A percentile compares a stretch with the other conserved stretches of the same genome.
Evolutionary conservation across 2,888 invertebrate species (phyloP).

Genomic region (Amorpha juglandis): DNA sequence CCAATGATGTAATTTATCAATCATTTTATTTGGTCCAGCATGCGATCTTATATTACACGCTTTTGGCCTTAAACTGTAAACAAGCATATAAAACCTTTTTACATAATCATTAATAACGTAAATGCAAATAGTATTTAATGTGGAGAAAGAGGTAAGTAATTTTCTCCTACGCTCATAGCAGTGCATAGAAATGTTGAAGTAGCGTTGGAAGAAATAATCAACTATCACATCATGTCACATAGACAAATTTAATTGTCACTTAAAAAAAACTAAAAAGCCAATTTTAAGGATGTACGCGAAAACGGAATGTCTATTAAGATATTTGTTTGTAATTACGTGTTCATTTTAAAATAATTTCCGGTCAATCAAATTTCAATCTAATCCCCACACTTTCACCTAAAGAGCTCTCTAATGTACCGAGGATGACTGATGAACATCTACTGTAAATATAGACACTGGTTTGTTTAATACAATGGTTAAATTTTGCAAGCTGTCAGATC

Average conservation of each 20-base stretch:
- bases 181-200: background rate
- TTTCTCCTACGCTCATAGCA: background rate
- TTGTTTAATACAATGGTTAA: conserved; percentile 1
- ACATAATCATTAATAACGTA: background rate
- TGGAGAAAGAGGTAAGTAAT: background rate
- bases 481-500: background rate
- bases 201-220: background rate
- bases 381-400: conserved; percentile 14
- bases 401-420: conserved; percentile 19
- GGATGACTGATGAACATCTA: conserved; percentile 9
- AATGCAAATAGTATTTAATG: background rate
- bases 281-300: background rate
- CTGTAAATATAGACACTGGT: background rate
- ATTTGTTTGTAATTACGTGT: conserved; percentile 8
- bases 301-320: background rate
- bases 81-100: background rate
- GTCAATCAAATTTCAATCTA: conserved; percentile 7
- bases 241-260: no score
- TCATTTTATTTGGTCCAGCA: conserved; percentile 14
- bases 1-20: conserved; percentile 22
- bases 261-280: background rate
- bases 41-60: background rate
- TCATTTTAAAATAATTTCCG: conserved; percentile 9
- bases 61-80: background rate
- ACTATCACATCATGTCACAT: background rate